Evolutionary conservation across 1,140 invertebrate species (phyloP).

Genomic region (Drosophila lacertosa): DNA sequence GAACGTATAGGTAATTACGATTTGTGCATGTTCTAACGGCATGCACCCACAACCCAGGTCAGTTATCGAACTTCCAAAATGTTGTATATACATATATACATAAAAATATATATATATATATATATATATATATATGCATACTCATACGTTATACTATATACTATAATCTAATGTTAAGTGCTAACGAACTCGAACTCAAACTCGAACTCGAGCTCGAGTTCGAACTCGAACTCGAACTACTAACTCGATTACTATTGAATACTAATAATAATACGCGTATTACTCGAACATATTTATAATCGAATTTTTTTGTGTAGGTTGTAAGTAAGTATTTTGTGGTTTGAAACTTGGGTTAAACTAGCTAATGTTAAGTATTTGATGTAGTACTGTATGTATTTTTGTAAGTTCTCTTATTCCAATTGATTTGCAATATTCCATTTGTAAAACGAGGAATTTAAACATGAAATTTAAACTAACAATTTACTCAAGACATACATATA

Average conservation of each 20-base stretch:
- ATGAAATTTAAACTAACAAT: slow-evolving; percentile 53
- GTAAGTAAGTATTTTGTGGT: slow-evolving; percentile 38
- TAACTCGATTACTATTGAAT: slow-evolving; percentile 68
- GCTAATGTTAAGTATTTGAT: slow-evolving; percentile 38
- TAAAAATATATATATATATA: slow-evolving; percentile 21
- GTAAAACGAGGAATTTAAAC: slow-evolving; percentile 65
- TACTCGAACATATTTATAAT: slow-evolving; percentile 42
- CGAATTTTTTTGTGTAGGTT: slow-evolving; percentile 44
- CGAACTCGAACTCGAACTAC: slow-evolving; percentile 64
- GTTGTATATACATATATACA: slow-evolving; percentile 61
- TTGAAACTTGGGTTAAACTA: slow-evolving; percentile 40
- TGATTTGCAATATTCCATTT: slow-evolving; percentile 32
- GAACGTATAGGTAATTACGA: slow-evolving; percentile 40
- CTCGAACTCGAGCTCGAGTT: too few relatives aligned
- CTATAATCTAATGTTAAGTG: slow-evolving; percentile 36
- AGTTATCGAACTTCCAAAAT: slow-evolving; percentile 78
- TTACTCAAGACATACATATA: slow-evolving; percentile 63
- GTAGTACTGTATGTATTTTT: slow-evolving; percentile 44
- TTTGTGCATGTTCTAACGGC: slow-evolving; percentile 59
- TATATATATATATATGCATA: slow-evolving; percentile 26
- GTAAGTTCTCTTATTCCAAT: slow-evolving; percentile 29
- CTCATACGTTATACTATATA: slow-evolving; percentile 15
- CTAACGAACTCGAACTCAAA: slow-evolving; percentile 70
- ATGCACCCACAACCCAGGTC: slow-evolving; percentile 74
- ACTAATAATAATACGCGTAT: slow-evolving; percentile 50